Conservation (phyloP, 1,140 invertebrate species). For the Leguminivora glycinivorella region DNA sequence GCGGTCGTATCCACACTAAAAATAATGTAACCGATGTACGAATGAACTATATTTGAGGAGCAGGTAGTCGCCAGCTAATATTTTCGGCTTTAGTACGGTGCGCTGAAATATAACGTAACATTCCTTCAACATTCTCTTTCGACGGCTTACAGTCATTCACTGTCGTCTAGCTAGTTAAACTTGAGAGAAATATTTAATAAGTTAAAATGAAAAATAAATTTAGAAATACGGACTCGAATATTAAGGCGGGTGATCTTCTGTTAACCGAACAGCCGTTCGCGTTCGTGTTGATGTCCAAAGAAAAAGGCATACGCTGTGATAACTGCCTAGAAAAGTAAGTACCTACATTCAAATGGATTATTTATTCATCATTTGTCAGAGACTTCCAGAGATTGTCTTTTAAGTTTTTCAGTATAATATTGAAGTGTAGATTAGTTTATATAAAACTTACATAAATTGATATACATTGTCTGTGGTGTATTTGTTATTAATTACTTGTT, state of each 20-base stretch:
- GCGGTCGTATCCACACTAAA: constrained; percentile 60
- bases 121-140: constrained; percentile 51
- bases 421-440: too few relatives aligned
- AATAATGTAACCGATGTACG: constrained; percentile 68
- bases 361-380: too few relatives aligned
- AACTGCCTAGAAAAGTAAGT: constrained; percentile 70
- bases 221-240: constrained; percentile 51
- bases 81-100: constrained; percentile 48
- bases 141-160: constrained; percentile 37
- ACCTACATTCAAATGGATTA: background rate
- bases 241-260: constrained; percentile 67
- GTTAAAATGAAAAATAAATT: constrained; percentile 65
- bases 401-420: too few relatives aligned
- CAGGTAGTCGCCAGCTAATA: constrained; percentile 65
- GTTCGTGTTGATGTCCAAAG: constrained; percentile 68
- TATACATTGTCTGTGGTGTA: too few relatives aligned
- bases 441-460: too few relatives aligned
- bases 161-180: constrained; percentile 10
- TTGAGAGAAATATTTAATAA: constrained; percentile 17
- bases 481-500: too few relatives aligned
- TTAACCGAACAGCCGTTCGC: constrained; percentile 70
- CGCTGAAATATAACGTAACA: constrained; percentile 48
- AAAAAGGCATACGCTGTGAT: constrained; percentile 68
- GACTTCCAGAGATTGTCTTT: too few relatives aligned
- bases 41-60: constrained; percentile 58